Percentiles rank a stretch among this genome's conserved stretches.
phyloP scores from a whole-genome alignment of 2,797 vertebrate species.

The Hapalemur alaotrensis region DNA sequence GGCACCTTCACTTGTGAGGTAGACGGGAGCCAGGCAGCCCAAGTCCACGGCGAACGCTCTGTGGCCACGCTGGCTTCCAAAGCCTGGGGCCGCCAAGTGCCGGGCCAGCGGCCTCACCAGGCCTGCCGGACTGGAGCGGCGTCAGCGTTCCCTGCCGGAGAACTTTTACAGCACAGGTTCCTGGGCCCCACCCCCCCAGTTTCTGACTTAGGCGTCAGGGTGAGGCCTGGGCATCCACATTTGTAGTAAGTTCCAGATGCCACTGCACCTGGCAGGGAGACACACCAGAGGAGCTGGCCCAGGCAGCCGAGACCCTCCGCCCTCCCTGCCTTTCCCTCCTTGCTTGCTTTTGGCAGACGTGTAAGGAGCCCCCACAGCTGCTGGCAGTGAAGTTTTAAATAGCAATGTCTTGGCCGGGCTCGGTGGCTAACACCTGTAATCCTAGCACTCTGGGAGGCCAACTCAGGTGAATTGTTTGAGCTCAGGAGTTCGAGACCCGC shows the following conservation, averaged over 20 bases:
- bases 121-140: background rate
- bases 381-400: background rate
- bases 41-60: no score
- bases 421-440: no score
- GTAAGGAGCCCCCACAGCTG: background rate
- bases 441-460: no score
- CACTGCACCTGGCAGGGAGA: background rate
- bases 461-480: no score
- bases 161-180: background rate
- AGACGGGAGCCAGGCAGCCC: background rate
- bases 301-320: fast-evolving
- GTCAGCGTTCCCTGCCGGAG: background rate
- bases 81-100: fast-evolving
- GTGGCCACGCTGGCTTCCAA: background rate
- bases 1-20: no score
- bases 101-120: background rate
- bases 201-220: background rate
- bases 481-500: no score
- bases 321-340: no score
- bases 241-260: background rate
- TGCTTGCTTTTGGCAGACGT: background rate
- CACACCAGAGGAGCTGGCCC: background rate
- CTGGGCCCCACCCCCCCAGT: background rate
- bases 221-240: background rate
- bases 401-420: no score